These are phyloP conservation scores for Thalassophryne amazonica DNA, from an alignment of 2,797 vertebrate species.

Conservation along the genomic window DNA sequence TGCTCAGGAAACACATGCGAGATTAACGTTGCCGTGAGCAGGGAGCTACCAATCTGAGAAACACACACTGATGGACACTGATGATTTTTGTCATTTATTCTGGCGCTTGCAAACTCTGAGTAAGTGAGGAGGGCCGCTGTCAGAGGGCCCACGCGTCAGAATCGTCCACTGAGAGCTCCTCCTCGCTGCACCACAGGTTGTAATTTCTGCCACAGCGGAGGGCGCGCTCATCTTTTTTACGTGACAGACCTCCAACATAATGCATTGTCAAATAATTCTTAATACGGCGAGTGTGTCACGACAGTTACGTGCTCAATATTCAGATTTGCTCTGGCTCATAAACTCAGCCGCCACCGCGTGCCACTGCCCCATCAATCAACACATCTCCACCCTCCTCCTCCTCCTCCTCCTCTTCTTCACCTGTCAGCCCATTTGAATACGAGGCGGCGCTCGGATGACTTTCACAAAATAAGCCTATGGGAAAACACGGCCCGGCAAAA, in stretches of 20 bases:
- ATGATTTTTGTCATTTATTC: constrained; percentile 43
- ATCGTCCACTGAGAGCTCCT: constrained; percentile 46
- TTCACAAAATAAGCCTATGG: constrained; percentile 60
- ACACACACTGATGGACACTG: constrained; percentile 45
- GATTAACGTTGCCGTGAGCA: constrained; percentile 8
- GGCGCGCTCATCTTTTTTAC: constrained; percentile 61
- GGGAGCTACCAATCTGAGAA: background rate
- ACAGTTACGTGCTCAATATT: constrained; percentile 76
- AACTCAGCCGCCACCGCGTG: constrained; percentile 55
- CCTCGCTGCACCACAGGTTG: constrained; percentile 44
- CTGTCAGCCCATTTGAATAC: constrained; percentile 74
- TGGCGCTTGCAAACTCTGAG: constrained; percentile 57
- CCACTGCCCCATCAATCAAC: constrained; percentile 76
- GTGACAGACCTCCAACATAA: constrained; percentile 81
- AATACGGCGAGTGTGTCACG: constrained; percentile 75
- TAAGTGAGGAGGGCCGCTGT: constrained; percentile 47
- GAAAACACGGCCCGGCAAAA: constrained; percentile 52
- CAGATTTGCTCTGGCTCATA: constrained; percentile 80
- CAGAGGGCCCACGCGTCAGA: constrained; percentile 31
- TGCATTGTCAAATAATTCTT: constrained; percentile 83
- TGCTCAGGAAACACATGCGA: constrained; percentile 3
- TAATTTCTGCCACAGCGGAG: constrained; percentile 65
- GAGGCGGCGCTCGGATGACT: constrained; percentile 65
- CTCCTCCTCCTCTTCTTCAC: constrained; percentile 38
- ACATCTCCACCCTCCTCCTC: constrained; percentile 13